Evolutionary conservation across 2,797 vertebrate species (phyloP).

Genomic region (Eupleurogrammus muticus): DNA sequence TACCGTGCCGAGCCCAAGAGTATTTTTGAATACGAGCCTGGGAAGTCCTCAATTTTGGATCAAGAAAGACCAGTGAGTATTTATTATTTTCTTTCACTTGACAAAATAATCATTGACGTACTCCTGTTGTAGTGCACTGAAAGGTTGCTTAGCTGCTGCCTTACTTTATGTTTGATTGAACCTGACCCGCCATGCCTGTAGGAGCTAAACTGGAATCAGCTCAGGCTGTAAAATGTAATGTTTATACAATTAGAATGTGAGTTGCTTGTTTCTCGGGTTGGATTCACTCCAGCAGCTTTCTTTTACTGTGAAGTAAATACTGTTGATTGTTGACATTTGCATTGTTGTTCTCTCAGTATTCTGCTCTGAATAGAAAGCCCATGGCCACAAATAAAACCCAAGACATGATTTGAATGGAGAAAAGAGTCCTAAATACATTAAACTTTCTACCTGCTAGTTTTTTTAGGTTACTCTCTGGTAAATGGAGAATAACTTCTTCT

Average conservation of each 20-base stretch:
- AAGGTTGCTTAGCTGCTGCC: neutral
- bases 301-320: conserved; percentile 1
- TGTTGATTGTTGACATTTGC: neutral
- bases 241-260: neutral
- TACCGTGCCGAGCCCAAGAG: conserved; percentile 98
- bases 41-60: conserved; percentile 97
- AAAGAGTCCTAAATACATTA: neutral
- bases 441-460: neutral
- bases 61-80: conserved; percentile 95
- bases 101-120: neutral
- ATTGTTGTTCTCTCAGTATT: conserved; percentile 3
- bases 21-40: conserved; percentile 99
- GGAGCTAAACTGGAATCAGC: conserved; percentile 3
- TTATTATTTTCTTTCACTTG: neutral
- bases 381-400: neutral
- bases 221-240: neutral
- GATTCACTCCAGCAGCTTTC: conserved; percentile 1
- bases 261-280: neutral
- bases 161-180: neutral
- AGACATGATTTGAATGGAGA: neutral
- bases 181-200: conserved; percentile 2
- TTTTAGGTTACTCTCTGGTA: conserved; percentile 8
- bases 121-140: neutral
- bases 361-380: neutral
- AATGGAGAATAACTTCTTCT: too few relatives aligned